Conservation (phyloP, 1,140 invertebrate genomes). For the Monomorium pharaonis region DNA sequence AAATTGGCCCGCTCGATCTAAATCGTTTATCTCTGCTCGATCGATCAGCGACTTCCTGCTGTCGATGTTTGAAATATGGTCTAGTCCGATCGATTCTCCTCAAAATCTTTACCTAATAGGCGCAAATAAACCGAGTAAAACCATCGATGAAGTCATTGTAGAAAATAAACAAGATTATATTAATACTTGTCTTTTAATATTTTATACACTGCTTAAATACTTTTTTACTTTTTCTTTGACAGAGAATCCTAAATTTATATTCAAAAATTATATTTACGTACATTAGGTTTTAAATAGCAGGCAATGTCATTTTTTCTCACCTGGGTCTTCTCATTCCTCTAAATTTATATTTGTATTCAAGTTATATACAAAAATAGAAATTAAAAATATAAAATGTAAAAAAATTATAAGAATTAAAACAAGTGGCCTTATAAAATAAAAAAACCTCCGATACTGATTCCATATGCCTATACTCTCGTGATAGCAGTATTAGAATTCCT, state of each 20-base stretch:
- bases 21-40: conserved; percentile 43
- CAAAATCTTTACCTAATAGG: conserved; percentile 26
- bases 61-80: conserved; percentile 57
- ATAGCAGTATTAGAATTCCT: conserved; percentile 10
- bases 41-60: conserved; percentile 53
- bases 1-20: conserved; percentile 1
- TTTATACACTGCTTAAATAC: not conserved
- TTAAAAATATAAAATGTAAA: no score
- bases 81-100: conserved; percentile 26
- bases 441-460: no score
- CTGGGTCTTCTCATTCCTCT: not conserved
- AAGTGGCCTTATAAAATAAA: no score
- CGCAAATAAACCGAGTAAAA: conserved; percentile 25
- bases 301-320: not conserved
- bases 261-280: not conserved
- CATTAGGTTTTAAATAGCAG: not conserved
- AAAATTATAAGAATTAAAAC: no score
- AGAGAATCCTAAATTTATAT: not conserved
- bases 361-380: no score
- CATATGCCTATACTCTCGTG: no score
- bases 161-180: not conserved
- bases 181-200: not conserved
- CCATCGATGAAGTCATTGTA: conserved; percentile 15
- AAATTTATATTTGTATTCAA: no score
- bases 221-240: not conserved